phyloP scores from a whole-genome alignment of 2,797 vertebrate species.

The Hydrocynus forskahlii region DNA sequence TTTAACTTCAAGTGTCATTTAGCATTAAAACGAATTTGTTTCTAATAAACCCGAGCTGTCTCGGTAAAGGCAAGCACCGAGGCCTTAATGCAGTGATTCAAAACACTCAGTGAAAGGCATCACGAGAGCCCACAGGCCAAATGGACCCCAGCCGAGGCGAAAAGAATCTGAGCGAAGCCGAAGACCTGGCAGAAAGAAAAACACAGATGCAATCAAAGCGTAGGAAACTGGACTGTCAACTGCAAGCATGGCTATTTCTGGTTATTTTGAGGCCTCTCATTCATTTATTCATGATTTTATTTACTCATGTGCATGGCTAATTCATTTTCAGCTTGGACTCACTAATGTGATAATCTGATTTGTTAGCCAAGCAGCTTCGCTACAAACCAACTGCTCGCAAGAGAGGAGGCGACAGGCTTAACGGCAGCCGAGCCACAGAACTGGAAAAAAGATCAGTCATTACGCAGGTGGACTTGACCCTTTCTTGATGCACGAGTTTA shows the following conservation, averaged over 20 bases:
- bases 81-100: constrained; percentile 36
- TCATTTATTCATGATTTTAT: constrained; percentile 26
- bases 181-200: constrained; percentile 16
- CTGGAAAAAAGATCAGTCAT: constrained; percentile 14
- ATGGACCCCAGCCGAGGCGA: constrained; percentile 35
- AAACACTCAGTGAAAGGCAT: constrained; percentile 49
- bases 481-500: constrained; percentile 25
- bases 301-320: constrained; percentile 43
- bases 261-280: constrained; percentile 44
- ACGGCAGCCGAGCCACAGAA: constrained; percentile 13
- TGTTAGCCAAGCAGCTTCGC: neutral
- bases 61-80: constrained; percentile 52
- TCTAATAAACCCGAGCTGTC: constrained; percentile 63
- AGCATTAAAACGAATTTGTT: constrained; percentile 63
- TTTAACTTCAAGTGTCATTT: constrained; percentile 62
- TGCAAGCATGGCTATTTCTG: constrained; percentile 13
- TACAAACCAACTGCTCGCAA: constrained; percentile 26
- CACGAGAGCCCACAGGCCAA: constrained; percentile 44
- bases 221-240: constrained; percentile 29
- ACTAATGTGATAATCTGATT: constrained; percentile 41
- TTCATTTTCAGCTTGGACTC: constrained; percentile 28
- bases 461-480: constrained; percentile 40
- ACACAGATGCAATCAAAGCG: constrained; percentile 18
- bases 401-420: neutral
- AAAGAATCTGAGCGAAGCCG: neutral